Conservation (phyloP, 1,140 invertebrate species). For the Dendroctonus valens region DNA sequence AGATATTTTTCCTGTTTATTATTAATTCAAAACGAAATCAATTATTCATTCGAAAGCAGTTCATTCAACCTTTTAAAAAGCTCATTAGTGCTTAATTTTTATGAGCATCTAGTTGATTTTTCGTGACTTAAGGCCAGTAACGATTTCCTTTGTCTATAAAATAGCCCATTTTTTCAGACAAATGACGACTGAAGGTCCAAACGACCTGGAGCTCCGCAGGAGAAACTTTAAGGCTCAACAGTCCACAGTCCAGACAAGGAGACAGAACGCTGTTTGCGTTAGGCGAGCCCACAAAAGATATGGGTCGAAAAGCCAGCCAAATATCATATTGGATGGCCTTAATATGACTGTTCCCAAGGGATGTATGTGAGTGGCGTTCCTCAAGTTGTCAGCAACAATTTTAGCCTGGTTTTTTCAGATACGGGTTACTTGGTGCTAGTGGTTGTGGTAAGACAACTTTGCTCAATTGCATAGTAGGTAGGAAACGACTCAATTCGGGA, state of each 20-base stretch:
- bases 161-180: neutral
- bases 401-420: conserved; percentile 46
- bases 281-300: conserved; percentile 84
- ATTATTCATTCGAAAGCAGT: too few relatives aligned
- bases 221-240: conserved; percentile 55
- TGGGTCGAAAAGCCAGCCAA: conserved; percentile 77
- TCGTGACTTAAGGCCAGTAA: too few relatives aligned
- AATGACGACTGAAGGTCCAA: conserved; percentile 37
- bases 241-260: conserved; percentile 68
- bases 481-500: conserved; percentile 72
- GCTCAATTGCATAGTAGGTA: conserved; percentile 79
- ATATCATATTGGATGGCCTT: conserved; percentile 80
- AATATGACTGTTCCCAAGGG: conserved; percentile 90
- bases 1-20: too few relatives aligned
- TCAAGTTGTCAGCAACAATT: neutral
- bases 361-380: conserved; percentile 73
- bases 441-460: conserved; percentile 84
- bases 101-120: too few relatives aligned
- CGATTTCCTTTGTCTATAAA: neutral
- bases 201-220: conserved; percentile 42
- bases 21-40: too few relatives aligned
- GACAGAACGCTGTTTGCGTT: conserved; percentile 80
- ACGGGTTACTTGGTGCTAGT: conserved; percentile 79
- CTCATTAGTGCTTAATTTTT: too few relatives aligned
- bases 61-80: too few relatives aligned